phyloP scores from a whole-genome alignment of 2,113 vertebrate genomes.

The Butastur rufipennis region DNA sequence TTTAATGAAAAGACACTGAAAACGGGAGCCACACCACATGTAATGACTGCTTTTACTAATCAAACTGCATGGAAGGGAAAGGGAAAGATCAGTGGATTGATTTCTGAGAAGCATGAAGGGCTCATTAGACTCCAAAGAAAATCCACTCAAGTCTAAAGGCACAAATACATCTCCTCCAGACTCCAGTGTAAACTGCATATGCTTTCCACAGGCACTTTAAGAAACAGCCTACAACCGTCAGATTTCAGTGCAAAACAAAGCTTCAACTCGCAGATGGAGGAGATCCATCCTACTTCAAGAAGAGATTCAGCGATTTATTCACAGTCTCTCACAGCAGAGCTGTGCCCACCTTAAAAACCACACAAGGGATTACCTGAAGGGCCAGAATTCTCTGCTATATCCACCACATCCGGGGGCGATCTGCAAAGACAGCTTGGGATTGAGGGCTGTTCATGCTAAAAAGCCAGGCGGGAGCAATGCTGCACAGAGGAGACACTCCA shows the following conservation, averaged over 20 bases:
- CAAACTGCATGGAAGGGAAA: neutral
- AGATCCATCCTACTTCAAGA: neutral
- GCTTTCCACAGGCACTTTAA: neutral
- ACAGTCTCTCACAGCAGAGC: neutral
- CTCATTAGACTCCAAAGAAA: slow-evolving; percentile 24
- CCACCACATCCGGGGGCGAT: neutral
- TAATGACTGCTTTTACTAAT: neutral
- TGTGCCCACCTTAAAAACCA: neutral
- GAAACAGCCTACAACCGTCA: neutral
- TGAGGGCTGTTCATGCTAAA: neutral
- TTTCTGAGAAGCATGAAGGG: neutral
- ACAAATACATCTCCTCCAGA: neutral
- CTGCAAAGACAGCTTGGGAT: neutral
- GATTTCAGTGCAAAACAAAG: neutral
- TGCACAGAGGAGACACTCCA: neutral
- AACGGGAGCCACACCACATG: neutral
- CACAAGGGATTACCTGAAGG: neutral
- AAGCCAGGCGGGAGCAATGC: neutral
- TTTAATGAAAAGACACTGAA: neutral
- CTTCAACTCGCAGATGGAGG: neutral
- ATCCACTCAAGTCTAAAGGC: neutral
- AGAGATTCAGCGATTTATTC: neutral
- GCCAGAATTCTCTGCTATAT: neutral
- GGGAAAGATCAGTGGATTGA: neutral
- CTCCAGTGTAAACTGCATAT: neutral